phyloP scores from a whole-genome alignment of 2,113 vertebrate species.

The Hoplias malabaricus region DNA sequence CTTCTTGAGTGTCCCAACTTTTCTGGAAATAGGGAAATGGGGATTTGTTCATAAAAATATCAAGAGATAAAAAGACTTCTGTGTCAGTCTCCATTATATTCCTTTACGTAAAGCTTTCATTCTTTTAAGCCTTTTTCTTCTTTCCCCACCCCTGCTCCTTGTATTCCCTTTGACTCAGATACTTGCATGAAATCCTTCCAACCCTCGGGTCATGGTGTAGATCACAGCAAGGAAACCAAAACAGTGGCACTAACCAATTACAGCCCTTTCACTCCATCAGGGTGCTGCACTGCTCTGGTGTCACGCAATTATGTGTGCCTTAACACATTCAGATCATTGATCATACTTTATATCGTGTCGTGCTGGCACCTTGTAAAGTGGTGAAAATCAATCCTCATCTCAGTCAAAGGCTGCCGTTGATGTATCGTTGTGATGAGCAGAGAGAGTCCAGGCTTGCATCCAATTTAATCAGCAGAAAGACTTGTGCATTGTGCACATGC shows the following conservation, averaged over 20 bases:
- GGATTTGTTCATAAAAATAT: no score
- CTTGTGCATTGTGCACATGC: constrained; percentile 30
- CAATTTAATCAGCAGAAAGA: constrained; percentile 37
- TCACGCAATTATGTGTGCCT: constrained; percentile 27
- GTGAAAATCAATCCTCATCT: constrained; percentile 39
- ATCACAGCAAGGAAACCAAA: constrained; percentile 16
- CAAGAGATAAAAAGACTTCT: not conserved
- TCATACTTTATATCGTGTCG: constrained; percentile 34
- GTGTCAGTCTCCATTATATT: not conserved
- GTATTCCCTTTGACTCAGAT: not conserved
- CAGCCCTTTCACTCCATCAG: not conserved
- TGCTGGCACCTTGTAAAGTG: constrained; percentile 20
- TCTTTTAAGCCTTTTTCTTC: not conserved
- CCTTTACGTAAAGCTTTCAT: not conserved
- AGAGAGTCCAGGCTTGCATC: constrained; percentile 19
- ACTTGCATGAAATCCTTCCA: constrained; percentile 7
- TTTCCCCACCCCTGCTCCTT: not conserved
- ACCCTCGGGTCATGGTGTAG: constrained; percentile 1
- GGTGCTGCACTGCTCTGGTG: not conserved
- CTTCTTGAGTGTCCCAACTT: no score
- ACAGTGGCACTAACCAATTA: constrained; percentile 25
- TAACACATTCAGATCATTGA: constrained; percentile 42
- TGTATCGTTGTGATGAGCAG: constrained; percentile 33
- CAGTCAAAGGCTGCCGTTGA: constrained; percentile 14
- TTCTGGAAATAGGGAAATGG: no score